Evolutionary conservation across 1,140 invertebrate genomes (phyloP).

Genomic region (Parapsyche elsis): DNA sequence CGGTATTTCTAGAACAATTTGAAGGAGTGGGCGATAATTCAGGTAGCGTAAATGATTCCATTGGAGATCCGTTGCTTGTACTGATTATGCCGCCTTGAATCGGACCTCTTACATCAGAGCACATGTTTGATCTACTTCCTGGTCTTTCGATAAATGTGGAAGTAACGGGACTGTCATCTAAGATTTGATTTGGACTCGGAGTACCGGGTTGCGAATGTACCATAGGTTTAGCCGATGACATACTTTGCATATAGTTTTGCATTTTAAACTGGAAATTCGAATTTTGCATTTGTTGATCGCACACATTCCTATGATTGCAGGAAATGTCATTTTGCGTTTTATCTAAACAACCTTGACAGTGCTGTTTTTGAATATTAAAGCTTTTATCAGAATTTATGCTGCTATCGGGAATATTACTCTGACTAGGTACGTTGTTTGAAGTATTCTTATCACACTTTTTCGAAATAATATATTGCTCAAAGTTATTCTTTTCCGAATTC

Average conservation of each 20-base stretch:
- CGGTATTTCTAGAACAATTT: constrained; percentile 63
- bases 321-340: constrained; percentile 48
- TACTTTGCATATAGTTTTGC: constrained; percentile 51
- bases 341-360: constrained; percentile 62
- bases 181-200: constrained; percentile 67
- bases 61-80: constrained; percentile 77
- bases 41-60: constrained; percentile 67
- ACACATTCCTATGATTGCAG: constrained; percentile 42
- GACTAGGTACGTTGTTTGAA: constrained; percentile 57
- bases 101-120: constrained; percentile 70
- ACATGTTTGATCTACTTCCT: constrained; percentile 58
- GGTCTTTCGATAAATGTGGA: constrained; percentile 74
- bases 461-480: constrained; percentile 11
- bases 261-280: constrained; percentile 50
- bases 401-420: constrained; percentile 68
- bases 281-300: constrained; percentile 48
- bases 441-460: constrained; percentile 50
- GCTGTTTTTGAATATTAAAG: constrained; percentile 61
- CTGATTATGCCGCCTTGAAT: constrained; percentile 81
- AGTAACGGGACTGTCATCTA: constrained; percentile 77
- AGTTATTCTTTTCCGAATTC: constrained; percentile 32
- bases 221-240: constrained; percentile 50
- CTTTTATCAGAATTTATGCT: constrained; percentile 66
- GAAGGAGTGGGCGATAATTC: constrained; percentile 67
- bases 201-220: constrained; percentile 60